These are phyloP conservation scores for Chironomus striatipennis DNA, from an alignment of 1,140 invertebrate species.

Conservation along the genomic window DNA sequence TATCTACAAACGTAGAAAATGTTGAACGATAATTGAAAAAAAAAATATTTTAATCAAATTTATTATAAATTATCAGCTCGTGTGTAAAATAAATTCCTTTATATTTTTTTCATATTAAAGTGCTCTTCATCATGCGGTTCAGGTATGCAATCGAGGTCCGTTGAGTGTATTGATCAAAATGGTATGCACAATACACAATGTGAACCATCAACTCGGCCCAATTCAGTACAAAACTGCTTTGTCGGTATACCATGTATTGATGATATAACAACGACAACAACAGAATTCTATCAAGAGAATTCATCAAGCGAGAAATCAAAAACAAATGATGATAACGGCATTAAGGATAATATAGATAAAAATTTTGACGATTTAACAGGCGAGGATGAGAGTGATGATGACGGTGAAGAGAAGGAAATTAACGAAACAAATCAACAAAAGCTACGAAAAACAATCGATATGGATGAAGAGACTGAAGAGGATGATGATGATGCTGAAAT, in stretches of 20 bases:
- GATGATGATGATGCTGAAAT: slow-evolving; percentile 27
- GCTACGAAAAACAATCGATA: slow-evolving; percentile 25
- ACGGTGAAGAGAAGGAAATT: slow-evolving; percentile 26
- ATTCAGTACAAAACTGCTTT: slow-evolving; percentile 52
- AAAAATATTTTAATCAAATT: no score
- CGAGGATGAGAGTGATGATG: slow-evolving; percentile 29
- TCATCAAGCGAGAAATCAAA: slow-evolving; percentile 2
- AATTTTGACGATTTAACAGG: slow-evolving; percentile 22
- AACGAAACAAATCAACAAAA: slow-evolving; percentile 4
- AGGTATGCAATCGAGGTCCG: slow-evolving; percentile 68
- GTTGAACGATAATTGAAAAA: no score
- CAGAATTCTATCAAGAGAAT: slow-evolving; percentile 1
- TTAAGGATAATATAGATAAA: slow-evolving; percentile 26
- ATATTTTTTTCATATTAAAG: slow-evolving; percentile 42
- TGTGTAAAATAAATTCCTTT: not conserved
- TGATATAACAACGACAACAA: slow-evolving; percentile 23
- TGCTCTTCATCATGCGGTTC: slow-evolving; percentile 80
- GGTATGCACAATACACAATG: slow-evolving; percentile 43
- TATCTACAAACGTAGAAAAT: not conserved
- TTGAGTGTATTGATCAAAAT: slow-evolving; percentile 59
- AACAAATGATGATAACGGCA: slow-evolving; percentile 16
- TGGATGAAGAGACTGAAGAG: slow-evolving; percentile 33
- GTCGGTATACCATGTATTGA: slow-evolving; percentile 55
- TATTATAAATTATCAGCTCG: not conserved
- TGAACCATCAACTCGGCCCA: slow-evolving; percentile 47